phyloP scores from a whole-genome alignment of 2,113 vertebrate species.

The Podarcis raffonei region DNA sequence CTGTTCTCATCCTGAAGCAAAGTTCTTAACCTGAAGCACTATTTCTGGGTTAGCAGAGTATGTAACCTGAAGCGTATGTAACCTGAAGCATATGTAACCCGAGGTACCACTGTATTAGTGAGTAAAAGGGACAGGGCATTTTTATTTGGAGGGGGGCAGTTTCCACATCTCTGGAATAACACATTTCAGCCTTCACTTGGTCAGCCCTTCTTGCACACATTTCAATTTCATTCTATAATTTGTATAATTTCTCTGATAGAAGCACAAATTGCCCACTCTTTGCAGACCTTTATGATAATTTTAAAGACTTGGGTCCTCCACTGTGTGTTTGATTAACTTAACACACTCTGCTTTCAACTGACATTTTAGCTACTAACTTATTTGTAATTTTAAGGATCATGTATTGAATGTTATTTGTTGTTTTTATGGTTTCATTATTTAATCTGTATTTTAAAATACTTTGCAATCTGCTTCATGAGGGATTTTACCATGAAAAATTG shows the following conservation, averaged over 20 bases:
- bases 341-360: background rate
- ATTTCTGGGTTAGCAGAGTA: too few relatives aligned
- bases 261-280: background rate
- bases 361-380: background rate
- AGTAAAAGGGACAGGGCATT: background rate
- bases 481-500: background rate
- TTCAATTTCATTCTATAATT: too few relatives aligned
- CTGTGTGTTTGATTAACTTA: background rate
- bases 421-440: background rate
- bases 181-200: too few relatives aligned
- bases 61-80: too few relatives aligned
- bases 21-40: too few relatives aligned
- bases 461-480: background rate
- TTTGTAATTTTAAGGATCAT: background rate
- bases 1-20: too few relatives aligned
- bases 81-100: too few relatives aligned
- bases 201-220: too few relatives aligned
- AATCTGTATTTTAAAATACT: background rate
- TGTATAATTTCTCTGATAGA: too few relatives aligned
- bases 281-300: background rate
- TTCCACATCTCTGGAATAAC: background rate
- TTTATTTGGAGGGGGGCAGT: background rate
- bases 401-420: background rate
- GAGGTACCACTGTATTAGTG: background rate
- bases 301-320: background rate